These are phyloP conservation scores for Leptinotarsa undecemlineata DNA, from an alignment of 1,140 invertebrate species.

Conservation along the genomic window DNA sequence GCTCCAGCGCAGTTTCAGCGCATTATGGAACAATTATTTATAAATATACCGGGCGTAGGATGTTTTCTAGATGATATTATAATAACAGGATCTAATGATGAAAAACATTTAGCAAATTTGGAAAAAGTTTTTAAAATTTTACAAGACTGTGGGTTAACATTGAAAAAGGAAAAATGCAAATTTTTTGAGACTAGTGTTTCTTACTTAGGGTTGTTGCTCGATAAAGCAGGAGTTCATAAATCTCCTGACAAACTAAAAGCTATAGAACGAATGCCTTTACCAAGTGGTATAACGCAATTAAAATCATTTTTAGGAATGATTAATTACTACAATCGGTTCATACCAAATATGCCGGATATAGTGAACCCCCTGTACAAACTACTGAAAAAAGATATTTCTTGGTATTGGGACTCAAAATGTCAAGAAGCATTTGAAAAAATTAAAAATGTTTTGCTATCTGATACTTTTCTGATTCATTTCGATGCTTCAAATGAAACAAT, in stretches of 20 bases:
- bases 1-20: conserved; percentile 55
- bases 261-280: conserved; percentile 42
- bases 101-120: conserved; percentile 38
- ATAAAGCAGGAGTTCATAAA: conserved; percentile 47
- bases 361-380: conserved; percentile 23
- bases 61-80: conserved; percentile 52
- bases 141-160: conserved; percentile 24
- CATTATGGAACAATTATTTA: conserved; percentile 49
- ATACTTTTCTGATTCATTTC: conserved; percentile 37
- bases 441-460: conserved; percentile 46
- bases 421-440: conserved; percentile 40
- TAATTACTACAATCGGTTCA: conserved; percentile 49
- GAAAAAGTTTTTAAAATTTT: conserved; percentile 33
- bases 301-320: conserved; percentile 28
- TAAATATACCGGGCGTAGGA: conserved; percentile 44
- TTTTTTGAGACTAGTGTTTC: conserved; percentile 25
- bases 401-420: conserved; percentile 46
- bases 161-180: conserved; percentile 10
- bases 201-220: conserved; percentile 50
- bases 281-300: conserved; percentile 36
- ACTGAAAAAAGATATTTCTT: conserved; percentile 51
- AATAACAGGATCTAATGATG: conserved; percentile 3
- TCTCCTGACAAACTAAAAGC: conserved; percentile 48
- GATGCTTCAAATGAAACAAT: conserved; percentile 33
- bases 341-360: conserved; percentile 46